These are phyloP conservation scores for Eupristina koningsbergeri DNA, from an alignment of 1,140 invertebrate species.

Conservation along the genomic window DNA sequence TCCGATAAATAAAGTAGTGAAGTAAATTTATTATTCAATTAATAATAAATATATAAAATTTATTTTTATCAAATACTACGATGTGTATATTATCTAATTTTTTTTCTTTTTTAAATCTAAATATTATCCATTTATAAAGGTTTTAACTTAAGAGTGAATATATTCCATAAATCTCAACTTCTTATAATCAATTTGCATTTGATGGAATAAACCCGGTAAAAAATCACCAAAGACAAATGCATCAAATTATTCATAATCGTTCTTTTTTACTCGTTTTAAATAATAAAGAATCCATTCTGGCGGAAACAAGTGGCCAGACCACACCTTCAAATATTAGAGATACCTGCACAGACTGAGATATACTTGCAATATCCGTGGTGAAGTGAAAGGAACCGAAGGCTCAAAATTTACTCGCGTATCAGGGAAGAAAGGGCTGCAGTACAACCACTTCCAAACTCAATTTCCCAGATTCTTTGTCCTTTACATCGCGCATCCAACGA, in stretches of 20 bases:
- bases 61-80: too few relatives aligned
- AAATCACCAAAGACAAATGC: not conserved
- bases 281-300: not conserved
- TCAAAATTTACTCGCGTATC: constrained; percentile 15
- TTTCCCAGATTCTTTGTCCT: constrained; percentile 35
- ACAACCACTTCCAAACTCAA: constrained; percentile 33
- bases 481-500: constrained; percentile 11
- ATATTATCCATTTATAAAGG: not conserved
- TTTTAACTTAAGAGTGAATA: not conserved
- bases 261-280: not conserved
- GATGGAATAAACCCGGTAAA: not conserved
- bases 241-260: not conserved
- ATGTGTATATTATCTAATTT: too few relatives aligned
- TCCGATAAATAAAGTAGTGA: too few relatives aligned
- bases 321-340: not conserved
- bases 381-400: not conserved
- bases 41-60: too few relatives aligned
- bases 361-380: not conserved
- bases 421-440: not conserved
- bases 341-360: not conserved
- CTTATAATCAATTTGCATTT: too few relatives aligned
- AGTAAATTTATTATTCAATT: too few relatives aligned
- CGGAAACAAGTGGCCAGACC: not conserved
- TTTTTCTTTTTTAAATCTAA: not conserved
- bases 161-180: too few relatives aligned